Conservation (phyloP, 1,140 invertebrate species). For the Philaenus spumarius region DNA sequence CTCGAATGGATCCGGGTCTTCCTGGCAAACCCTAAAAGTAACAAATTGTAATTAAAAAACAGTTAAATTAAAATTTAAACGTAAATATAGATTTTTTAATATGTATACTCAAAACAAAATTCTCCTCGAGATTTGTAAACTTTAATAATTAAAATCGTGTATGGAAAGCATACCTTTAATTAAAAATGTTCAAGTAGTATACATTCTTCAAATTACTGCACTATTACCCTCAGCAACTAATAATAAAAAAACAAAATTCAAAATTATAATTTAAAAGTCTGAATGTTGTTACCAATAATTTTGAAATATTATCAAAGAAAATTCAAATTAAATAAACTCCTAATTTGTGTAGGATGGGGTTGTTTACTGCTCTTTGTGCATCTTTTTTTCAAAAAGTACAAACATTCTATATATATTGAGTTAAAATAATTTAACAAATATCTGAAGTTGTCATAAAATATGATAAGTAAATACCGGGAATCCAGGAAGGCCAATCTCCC, state of each 20-base stretch:
- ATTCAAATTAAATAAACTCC: no score
- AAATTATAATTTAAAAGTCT: not conserved
- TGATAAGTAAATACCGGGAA: slow-evolving; percentile 63
- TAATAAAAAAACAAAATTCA: not conserved
- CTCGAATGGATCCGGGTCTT: slow-evolving; percentile 36
- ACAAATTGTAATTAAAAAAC: not conserved
- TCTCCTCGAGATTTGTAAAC: not conserved
- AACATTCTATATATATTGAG: no score
- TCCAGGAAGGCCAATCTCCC: slow-evolving; percentile 65
- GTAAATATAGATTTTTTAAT: no score
- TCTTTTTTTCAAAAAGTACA: no score
- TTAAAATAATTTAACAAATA: no score
- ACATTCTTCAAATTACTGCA: no score
- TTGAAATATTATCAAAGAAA: slow-evolving; percentile 23
- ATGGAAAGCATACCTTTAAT: not conserved
- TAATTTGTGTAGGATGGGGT: no score
- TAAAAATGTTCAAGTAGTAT: not conserved
- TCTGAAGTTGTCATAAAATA: no score
- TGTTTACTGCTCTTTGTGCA: no score
- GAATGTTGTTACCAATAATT: slow-evolving; percentile 14
- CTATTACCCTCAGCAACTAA: not conserved
- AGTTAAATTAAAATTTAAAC: no score
- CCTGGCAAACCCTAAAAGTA: slow-evolving; percentile 54
- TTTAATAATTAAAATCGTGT: not conserved
- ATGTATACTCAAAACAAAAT: not conserved